Evolutionary conservation across 2,888 invertebrate genomes (phyloP).

Genomic region (Acronicta psi): DNA sequence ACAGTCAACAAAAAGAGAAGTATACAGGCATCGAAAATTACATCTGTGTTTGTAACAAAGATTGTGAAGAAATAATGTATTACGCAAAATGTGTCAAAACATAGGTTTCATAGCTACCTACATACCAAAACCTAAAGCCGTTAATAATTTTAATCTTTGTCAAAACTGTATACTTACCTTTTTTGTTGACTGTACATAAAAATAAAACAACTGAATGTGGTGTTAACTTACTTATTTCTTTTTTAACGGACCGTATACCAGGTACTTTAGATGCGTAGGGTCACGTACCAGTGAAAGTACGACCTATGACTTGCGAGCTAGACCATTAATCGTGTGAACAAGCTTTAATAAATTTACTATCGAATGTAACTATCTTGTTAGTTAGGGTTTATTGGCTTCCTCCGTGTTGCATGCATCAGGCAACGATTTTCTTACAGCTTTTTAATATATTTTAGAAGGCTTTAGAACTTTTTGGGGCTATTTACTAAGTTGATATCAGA

Average conservation of each 20-base stretch:
- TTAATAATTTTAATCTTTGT: too few relatives aligned
- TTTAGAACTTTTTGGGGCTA: neutral
- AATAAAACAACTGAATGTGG: too few relatives aligned
- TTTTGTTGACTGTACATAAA: too few relatives aligned
- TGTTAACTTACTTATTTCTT: neutral
- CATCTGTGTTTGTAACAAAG: too few relatives aligned
- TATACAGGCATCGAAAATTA: too few relatives aligned
- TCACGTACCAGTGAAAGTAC: conserved; percentile 49
- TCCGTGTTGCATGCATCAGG: conserved; percentile 4
- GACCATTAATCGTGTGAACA: conserved; percentile 45
- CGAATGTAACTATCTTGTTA: conserved; percentile 43
- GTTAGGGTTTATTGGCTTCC: conserved; percentile 28
- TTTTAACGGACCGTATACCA: conserved; percentile 1
- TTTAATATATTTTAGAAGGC: too few relatives aligned
- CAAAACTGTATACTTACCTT: too few relatives aligned
- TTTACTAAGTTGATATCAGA: neutral
- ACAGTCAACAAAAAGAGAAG: too few relatives aligned
- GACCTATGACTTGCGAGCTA: conserved; percentile 41
- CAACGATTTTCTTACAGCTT: neutral
- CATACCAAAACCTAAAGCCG: too few relatives aligned
- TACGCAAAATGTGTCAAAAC: too few relatives aligned
- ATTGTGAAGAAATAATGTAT: too few relatives aligned
- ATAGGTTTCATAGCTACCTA: too few relatives aligned
- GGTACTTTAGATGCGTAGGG: conserved; percentile 26
- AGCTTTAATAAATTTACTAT: conserved; percentile 50